Evolutionary conservation across 1,140 invertebrate species (phyloP).

Genomic region (Tenebrio molitor): DNA sequence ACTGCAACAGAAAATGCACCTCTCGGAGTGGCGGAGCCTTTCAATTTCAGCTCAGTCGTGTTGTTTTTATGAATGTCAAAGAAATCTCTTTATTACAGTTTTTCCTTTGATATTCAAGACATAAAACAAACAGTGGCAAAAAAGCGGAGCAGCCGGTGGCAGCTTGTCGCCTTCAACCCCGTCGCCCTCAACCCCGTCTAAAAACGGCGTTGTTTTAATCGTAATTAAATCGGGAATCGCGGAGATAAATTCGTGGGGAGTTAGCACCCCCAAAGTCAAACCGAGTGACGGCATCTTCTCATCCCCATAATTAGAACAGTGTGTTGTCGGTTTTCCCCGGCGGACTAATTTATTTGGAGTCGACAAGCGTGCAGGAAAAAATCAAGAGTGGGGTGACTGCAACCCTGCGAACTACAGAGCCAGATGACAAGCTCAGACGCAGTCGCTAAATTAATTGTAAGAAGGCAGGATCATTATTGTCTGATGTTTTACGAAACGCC

Average conservation of each 20-base stretch:
- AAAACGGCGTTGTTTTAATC: constrained; percentile 27
- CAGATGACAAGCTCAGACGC: constrained; percentile 24
- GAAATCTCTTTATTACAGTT: no score
- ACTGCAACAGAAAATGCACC: no score
- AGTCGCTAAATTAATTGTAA: constrained; percentile 28
- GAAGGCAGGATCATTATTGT: neutral
- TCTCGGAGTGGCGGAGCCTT: no score
- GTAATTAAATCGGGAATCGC: constrained; percentile 21
- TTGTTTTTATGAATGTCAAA: no score
- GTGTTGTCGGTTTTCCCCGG: constrained; percentile 7
- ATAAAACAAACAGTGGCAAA: no score
- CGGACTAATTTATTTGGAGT: constrained; percentile 33
- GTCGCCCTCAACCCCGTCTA: neutral
- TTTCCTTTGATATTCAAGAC: no score
- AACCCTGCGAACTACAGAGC: no score
- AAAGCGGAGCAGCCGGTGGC: no score
- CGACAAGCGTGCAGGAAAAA: constrained; percentile 31
- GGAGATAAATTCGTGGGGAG: neutral
- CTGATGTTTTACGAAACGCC: neutral
- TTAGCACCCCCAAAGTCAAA: neutral
- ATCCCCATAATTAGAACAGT: neutral
- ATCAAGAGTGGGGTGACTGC: constrained; percentile 12
- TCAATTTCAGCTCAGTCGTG: no score
- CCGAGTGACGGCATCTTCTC: neutral
- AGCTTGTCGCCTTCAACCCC: no score